phyloP scores from a whole-genome alignment of 2,888 invertebrate species.

The Dioctria linearis region DNA sequence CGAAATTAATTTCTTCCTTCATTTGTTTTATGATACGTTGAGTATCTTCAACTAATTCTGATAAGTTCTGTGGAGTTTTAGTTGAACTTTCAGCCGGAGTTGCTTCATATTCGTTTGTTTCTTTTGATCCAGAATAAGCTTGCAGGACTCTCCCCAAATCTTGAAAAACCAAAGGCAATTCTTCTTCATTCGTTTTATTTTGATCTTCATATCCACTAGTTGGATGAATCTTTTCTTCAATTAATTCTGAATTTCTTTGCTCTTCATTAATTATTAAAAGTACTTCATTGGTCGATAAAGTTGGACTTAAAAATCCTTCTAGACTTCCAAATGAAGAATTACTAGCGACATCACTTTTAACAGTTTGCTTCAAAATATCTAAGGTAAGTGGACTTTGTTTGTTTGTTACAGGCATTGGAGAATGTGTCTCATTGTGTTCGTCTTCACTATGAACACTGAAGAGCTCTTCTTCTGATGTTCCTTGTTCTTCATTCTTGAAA shows the following conservation, averaged over 20 bases:
- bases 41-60: slow-evolving; percentile 75
- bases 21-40: slow-evolving; percentile 77
- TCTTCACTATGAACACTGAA: slow-evolving; percentile 64
- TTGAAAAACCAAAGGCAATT: too few relatives aligned
- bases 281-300: slow-evolving; percentile 47
- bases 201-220: too few relatives aligned
- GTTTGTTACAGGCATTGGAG: neutral
- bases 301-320: slow-evolving; percentile 34
- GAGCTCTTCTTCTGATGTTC: slow-evolving; percentile 64
- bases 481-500: slow-evolving; percentile 56
- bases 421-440: slow-evolving; percentile 29
- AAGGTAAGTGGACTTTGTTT: neutral
- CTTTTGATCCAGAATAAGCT: neutral
- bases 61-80: slow-evolving; percentile 67
- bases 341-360: neutral
- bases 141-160: too few relatives aligned
- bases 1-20: slow-evolving; percentile 77
- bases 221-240: neutral
- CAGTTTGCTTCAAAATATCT: slow-evolving; percentile 7
- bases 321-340: slow-evolving; percentile 41
- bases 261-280: slow-evolving; percentile 45
- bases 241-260: neutral
- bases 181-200: too few relatives aligned
- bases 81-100: neutral
- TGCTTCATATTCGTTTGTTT: neutral